Evolutionary conservation across 2,113 vertebrate species (phyloP).

Genomic region (Ceuthmochares aereus): DNA sequence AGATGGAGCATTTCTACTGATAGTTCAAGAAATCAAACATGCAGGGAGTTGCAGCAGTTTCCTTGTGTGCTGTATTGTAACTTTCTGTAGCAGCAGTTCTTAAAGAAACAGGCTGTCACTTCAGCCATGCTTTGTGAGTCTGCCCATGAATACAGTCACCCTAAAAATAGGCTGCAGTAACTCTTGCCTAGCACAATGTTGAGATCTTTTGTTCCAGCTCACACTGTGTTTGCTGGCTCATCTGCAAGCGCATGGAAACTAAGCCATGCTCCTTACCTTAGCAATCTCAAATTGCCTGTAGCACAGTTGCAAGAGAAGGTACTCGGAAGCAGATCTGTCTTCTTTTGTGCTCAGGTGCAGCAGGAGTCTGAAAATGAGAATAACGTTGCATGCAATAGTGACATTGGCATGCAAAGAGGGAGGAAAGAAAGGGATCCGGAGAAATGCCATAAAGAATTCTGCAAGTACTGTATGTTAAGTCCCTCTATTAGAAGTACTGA

Average conservation of each 20-base stretch:
- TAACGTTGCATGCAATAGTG: background rate
- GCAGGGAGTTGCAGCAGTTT: constrained; percentile 3
- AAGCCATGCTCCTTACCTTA: background rate
- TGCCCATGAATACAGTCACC: constrained; percentile 29
- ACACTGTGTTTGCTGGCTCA: background rate
- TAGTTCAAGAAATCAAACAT: constrained; percentile 66
- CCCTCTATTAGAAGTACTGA: background rate
- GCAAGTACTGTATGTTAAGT: background rate
- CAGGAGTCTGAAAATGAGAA: background rate
- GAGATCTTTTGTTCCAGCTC: constrained; percentile 44
- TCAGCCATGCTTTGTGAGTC: constrained; percentile 14
- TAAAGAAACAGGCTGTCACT: constrained; percentile 51
- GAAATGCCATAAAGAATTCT: constrained; percentile 5
- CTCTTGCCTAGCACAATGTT: constrained; percentile 20
- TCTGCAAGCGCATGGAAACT: background rate
- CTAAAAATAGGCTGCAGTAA: constrained; percentile 35
- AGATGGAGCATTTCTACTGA: constrained; percentile 36
- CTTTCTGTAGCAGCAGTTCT: constrained; percentile 32
- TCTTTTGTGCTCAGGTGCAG: background rate
- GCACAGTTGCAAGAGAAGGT: background rate
- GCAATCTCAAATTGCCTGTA: background rate
- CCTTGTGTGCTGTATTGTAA: constrained; percentile 9
- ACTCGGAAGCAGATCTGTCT: background rate
- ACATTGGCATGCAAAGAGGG: background rate
- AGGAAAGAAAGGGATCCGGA: background rate